phyloP scores from a whole-genome alignment of 2,888 invertebrate species.

The Sinelater perroti region DNA sequence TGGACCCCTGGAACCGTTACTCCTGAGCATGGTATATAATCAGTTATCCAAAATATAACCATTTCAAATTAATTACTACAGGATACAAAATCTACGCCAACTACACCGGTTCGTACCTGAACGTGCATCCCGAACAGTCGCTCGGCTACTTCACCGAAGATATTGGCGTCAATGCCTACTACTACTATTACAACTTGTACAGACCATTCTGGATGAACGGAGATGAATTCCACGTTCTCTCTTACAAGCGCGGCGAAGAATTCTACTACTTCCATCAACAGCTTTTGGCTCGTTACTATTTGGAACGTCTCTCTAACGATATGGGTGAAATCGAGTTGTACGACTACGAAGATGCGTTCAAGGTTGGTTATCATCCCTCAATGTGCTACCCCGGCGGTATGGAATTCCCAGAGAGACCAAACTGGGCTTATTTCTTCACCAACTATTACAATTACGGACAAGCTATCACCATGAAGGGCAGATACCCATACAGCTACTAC shows the following conservation, averaged over 20 bases:
- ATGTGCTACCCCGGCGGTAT: constrained; percentile 72
- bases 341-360: constrained; percentile 63
- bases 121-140: constrained; percentile 65
- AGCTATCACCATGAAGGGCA: constrained; percentile 52
- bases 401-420: constrained; percentile 70
- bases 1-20: constrained; percentile 40
- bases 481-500: constrained; percentile 64
- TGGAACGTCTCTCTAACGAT: constrained; percentile 77
- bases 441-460: constrained; percentile 56
- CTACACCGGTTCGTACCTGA: constrained; percentile 67
- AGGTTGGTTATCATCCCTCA: constrained; percentile 71
- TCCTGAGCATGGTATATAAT: constrained; percentile 14
- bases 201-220: constrained; percentile 73
- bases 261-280: constrained; percentile 75
- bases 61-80: neutral
- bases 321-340: constrained; percentile 72
- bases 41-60: no score
- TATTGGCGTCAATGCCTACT: constrained; percentile 71
- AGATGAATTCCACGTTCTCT: constrained; percentile 62
- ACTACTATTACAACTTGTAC: constrained; percentile 69
- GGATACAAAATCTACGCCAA: constrained; percentile 69
- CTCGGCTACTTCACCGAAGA: constrained; percentile 79
- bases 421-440: constrained; percentile 64
- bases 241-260: constrained; percentile 71
- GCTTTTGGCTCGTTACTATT: constrained; percentile 74